Evolutionary conservation across 2,113 vertebrate species (phyloP).

Genomic region (Crotalus tigris): DNA sequence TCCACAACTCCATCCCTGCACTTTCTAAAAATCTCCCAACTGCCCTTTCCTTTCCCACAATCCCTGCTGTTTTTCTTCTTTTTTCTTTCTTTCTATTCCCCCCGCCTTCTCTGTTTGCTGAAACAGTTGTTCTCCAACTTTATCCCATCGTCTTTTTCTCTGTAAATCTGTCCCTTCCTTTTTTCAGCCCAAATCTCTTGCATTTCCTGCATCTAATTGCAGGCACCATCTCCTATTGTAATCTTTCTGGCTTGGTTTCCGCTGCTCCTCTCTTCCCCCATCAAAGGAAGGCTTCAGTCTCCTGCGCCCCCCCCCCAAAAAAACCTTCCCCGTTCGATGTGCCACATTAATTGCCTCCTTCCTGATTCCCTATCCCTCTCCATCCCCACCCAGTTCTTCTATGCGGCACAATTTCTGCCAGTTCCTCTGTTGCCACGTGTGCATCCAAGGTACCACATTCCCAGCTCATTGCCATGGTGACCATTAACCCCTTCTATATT

Average conservation of each 20-base stretch:
- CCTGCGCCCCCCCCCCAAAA: no score
- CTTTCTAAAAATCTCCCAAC: neutral
- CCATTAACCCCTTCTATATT: neutral
- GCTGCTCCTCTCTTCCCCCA: neutral
- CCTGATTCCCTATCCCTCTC: neutral
- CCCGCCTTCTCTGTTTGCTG: neutral
- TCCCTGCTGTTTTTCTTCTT: neutral
- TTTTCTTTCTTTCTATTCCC: neutral
- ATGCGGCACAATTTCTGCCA: slow-evolving; percentile 17
- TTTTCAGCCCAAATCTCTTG: neutral
- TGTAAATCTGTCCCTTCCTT: neutral
- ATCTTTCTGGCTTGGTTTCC: neutral
- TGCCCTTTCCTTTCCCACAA: neutral
- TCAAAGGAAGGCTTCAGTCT: neutral
- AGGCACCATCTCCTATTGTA: neutral
- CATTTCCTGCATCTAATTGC: neutral
- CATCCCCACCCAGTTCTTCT: slow-evolving; percentile 2
- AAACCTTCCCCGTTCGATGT: no score
- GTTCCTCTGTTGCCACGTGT: slow-evolving; percentile 4
- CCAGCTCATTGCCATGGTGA: slow-evolving; percentile 27
- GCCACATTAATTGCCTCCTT: neutral
- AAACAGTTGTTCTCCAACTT: neutral
- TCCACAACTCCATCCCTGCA: neutral
- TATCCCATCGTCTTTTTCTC: neutral
- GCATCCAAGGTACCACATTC: slow-evolving; percentile 19